Evolutionary conservation across 2,797 vertebrate species (phyloP), one percentile per base, ranked within the genome.

Genomic region (Scolopax bukidnonensis): DNA sequence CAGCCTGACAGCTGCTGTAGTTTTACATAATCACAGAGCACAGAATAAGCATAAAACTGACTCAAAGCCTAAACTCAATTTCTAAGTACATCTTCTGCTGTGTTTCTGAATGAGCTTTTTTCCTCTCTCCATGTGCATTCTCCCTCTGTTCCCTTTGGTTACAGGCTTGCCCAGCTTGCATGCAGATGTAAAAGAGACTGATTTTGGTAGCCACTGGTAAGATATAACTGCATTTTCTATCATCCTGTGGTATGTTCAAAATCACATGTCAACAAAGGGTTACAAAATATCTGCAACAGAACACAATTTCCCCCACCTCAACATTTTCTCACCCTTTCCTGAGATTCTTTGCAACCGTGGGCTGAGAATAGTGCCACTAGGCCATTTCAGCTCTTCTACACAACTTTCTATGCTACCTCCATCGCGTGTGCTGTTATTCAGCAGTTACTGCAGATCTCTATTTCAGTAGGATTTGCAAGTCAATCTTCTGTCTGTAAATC

Each of bases 401-500:
- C 61, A 97, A 97, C 93, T 97, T 97, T 87, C 91, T 38, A 48
- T 25, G 51, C 56, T 85, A 90, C 48, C 64, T 57, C 83, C 65
- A 64, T 20, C 2, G 3, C 16, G 7, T 65, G 41, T 51, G 81
- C 82, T 75, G 43, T 57, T 74, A 11, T 64, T 77, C 89, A 40
- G 54, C 76, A 69, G 69, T 73, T 77, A 82, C 57, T 13, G 79
- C 70, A 59, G 67, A 36, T 76, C 91, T 96, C 89, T 36, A 0
- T 86, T 92, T 90, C 85, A 82, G 95, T 54, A 56, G 87, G 83
- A 97, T 97, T 93, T 96, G 92, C 95, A 90, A 97, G 60, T 81
- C 90, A 97, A 89, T 89, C 87, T 48, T 64, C 84, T 57, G 40
- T 91, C 87, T 94, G 83, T 41, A 91, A 93, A 92, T 86, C 92